Base-by-base conservation (phyloP, 2,113 vertebrate genomes). In the Notarius lentiginosus region DNA sequence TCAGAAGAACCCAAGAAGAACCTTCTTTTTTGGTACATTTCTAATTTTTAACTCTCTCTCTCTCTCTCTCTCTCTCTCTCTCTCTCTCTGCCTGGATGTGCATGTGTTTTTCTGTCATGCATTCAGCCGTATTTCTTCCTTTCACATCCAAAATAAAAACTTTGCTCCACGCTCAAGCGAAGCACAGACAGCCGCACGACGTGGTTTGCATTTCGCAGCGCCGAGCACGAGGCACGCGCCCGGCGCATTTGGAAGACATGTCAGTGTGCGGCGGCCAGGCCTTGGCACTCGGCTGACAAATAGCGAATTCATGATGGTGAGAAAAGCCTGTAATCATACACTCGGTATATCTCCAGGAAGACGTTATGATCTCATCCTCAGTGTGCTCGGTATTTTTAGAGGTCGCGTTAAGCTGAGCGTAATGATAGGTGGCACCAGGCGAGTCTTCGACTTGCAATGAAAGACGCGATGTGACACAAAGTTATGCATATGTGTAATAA, bases 311-410 rank as follows among this genome's bases (percentile, higher is more conserved):
- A 93, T 94, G 91, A 90, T 91, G 84, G 83, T 89, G 92, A 93
- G 91, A 93, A 93, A 92, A 94, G 89, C 91, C 89, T 93, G 92
- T 94, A 94, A 94, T 94, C 93, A 93, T 90, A 91, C 88, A 88
- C 86, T 90, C 49, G 86, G 86, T 87, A 86, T 84, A 89, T 87
- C 87, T 88, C 77, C 82, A 86, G 87, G 81, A 87, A 85, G 90
- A 92, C 81, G 76, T 49, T 86, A 92, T 95, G 92, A 95, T 92
- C 89, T 94, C 94, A 95, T 93, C 79, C 5, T 90, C 89, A 82
- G 79, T 55, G 87, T 66, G 60, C 47, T 66, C 87, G 83, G 88
- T 93, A 93, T 94, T 93, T 94, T 94, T 92, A 93, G 92, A 93
- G 90, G 91, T 77, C 80, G 89, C 88, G 83, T 86, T 91, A 87